Evolutionary conservation across 2,888 invertebrate genomes (phyloP).

Genomic region (Dryomyza anilis): DNA sequence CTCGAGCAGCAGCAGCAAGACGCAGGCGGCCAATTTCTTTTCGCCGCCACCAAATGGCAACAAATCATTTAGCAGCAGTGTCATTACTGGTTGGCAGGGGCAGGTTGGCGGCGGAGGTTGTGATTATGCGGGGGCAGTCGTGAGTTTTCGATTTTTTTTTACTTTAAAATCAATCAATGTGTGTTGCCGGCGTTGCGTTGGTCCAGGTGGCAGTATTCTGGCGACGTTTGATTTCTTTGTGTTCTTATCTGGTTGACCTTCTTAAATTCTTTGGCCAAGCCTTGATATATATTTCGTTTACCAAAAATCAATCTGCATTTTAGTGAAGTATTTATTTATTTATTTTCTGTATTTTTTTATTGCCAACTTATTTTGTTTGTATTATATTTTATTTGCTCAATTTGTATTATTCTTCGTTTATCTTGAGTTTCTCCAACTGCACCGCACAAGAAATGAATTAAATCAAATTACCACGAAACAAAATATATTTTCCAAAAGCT

Average conservation of each 20-base stretch:
- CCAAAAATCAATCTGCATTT: slow-evolving; percentile 4
- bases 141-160: no score
- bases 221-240: no score
- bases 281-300: neutral
- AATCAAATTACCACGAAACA: slow-evolving; percentile 10
- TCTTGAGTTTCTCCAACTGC: slow-evolving; percentile 32
- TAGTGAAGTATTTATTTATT: neutral
- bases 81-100: no score
- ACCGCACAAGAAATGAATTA: neutral
- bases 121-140: neutral
- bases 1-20: slow-evolving; percentile 71
- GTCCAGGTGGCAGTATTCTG: no score
- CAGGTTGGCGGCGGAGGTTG: no score
- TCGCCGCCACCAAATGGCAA: slow-evolving; percentile 56
- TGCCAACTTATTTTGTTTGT: slow-evolving; percentile 10
- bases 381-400: slow-evolving; percentile 1
- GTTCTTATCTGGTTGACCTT: slow-evolving; percentile 4
- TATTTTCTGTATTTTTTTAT: neutral
- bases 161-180: no score
- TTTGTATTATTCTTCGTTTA: slow-evolving; percentile 13
- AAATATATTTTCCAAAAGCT: neutral
- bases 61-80: slow-evolving; percentile 48
- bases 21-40: slow-evolving; percentile 71
- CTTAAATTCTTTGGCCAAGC: neutral
- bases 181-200: no score